Percentiles rank a stretch among this genome's conserved stretches.
Evolutionary conservation across 2,113 vertebrate species (phyloP).

Genomic region (Zosterops pallidus): DNA sequence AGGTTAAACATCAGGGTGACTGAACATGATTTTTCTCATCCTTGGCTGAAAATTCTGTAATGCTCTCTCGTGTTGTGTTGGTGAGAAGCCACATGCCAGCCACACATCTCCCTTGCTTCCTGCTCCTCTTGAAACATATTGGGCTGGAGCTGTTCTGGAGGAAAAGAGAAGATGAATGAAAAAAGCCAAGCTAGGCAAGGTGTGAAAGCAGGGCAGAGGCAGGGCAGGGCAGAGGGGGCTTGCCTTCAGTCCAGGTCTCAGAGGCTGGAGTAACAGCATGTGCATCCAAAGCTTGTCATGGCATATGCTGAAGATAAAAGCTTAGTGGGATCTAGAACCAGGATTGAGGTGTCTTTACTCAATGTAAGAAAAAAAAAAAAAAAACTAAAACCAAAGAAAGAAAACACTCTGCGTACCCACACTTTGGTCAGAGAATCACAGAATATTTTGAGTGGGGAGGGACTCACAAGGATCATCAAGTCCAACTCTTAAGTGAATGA

Average conservation of each 20-base stretch:
- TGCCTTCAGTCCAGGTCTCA: background rate
- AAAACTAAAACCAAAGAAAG: background rate
- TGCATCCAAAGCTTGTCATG: background rate
- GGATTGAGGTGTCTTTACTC: background rate
- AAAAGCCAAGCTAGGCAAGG: background rate
- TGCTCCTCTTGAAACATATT: background rate
- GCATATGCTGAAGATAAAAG: background rate
- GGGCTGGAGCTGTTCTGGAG: background rate
- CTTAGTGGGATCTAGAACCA: background rate
- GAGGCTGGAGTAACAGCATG: background rate
- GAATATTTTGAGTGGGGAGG: background rate
- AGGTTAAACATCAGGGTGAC: background rate
- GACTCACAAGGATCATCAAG: background rate
- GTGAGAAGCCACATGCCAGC: background rate
- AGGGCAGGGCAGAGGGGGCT: background rate
- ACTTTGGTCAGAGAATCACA: background rate
- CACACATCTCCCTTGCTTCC: background rate
- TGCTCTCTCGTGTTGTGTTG: fast-evolving
- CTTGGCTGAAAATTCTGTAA: background rate
- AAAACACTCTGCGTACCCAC: background rate
- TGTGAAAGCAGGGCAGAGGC: background rate
- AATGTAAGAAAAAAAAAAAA: background rate
- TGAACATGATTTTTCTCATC: background rate
- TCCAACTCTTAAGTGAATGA: background rate
- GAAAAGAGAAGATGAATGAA: background rate